Evolutionary conservation across 2,888 invertebrate species (phyloP), one percentile per base, ranked within the genome.

Genomic region (Heterodera filipjevi): DNA sequence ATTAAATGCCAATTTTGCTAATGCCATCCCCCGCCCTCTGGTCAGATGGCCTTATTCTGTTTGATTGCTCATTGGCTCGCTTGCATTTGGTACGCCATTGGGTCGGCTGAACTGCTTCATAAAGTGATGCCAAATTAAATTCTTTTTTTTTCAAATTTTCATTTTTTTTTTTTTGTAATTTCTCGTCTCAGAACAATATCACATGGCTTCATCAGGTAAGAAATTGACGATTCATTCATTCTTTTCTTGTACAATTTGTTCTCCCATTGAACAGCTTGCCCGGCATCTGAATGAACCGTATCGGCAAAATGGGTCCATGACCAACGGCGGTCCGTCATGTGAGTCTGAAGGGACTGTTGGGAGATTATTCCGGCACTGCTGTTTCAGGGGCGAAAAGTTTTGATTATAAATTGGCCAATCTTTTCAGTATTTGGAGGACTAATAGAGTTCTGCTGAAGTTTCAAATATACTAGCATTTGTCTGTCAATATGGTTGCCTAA

Each of bases 11-110:
- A n/a, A n/a, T n/a, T n/a, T n/a, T n/a, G n/a, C n/a, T n/a, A n/a
- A n/a, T 73, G 35, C 44, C 33, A 5, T 64, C n/a, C 32, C 33
- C 30, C 27, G 8, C 16, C 33, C 46, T 22, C 6, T 0, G 1
- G n/a, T 6, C 14, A 53, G 85, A 96, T 97, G 95, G 95, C 95
- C 84, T 95, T 95, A 79, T 98, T 98, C 92, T 96, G 96, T 81
- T 93, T 98, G 84, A 96, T 98, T 90, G 98, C 97, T 86, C 98
- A 98, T 91, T 98, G 98, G 98, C 92, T 98, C 90, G 97, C 98
- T 79, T 98, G 98, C 91, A 94, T 98, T 89, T 98, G 97, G 97
- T 98, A 98, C 90, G 96, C 97, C 75, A 97, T 98, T 87, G 97
- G 96, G 77, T 94, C 95, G 90, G 95, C 95, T 86, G 96, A 96